Conservation (phyloP, 23 tunicate species). For the Ciona savignyi region DNA sequence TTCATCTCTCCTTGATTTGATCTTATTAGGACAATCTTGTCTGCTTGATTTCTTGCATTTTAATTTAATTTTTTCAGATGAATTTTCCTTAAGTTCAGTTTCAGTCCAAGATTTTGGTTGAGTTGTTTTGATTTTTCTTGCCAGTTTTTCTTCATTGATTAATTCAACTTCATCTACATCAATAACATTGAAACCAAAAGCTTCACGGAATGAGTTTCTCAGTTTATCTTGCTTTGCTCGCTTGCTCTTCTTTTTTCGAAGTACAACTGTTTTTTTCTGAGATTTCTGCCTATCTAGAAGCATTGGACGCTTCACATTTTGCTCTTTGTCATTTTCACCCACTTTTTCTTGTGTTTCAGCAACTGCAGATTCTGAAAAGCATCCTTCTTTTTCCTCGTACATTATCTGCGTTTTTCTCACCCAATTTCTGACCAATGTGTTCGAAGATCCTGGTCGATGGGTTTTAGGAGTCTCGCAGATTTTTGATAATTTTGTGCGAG, state of each 20-base stretch:
- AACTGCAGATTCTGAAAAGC: slow-evolving; percentile 18
- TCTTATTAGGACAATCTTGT: neutral
- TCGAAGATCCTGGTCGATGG: slow-evolving; percentile 28
- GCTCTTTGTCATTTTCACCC: neutral
- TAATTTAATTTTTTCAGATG: no score
- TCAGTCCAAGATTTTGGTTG: slow-evolving; percentile 8
- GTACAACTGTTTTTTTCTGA: neutral
- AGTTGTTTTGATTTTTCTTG: neutral
- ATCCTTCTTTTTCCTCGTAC: slow-evolving; percentile 20
- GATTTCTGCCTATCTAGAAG: slow-evolving; percentile 50
- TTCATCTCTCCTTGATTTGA: slow-evolving; percentile 12
- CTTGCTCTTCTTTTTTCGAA: neutral
- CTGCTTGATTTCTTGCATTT: neutral
- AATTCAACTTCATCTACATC: slow-evolving; percentile 23
- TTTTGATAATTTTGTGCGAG: slow-evolving; percentile 14
- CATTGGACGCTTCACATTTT: slow-evolving; percentile 3
- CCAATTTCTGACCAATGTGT: slow-evolving; percentile 76
- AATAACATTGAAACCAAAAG: slow-evolving; percentile 65
- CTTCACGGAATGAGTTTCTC: slow-evolving; percentile 69
- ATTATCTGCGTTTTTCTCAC: slow-evolving; percentile 59
- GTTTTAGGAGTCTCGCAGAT: slow-evolving; percentile 27
- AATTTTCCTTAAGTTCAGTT: slow-evolving; percentile 3
- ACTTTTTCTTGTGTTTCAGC: neutral
- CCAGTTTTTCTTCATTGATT: neutral
- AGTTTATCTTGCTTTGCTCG: slow-evolving; percentile 4